Evolutionary conservation across 2,888 invertebrate species (phyloP), one percentile per base, ranked within the genome.

Genomic region (Amorpha juglandis): DNA sequence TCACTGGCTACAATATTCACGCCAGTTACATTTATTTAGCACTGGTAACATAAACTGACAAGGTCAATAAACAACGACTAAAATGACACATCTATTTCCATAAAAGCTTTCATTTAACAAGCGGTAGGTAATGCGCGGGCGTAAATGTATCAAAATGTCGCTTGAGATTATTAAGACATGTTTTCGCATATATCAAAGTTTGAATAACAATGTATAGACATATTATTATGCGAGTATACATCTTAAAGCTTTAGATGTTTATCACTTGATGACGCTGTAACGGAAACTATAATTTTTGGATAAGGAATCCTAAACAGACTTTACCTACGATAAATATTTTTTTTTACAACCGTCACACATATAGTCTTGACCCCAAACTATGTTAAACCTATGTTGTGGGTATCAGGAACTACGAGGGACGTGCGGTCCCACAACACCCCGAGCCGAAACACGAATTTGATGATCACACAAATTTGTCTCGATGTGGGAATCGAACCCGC

Each of bases 41-140:
- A 45, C 21, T 62, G 16, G n/a, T 66, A 63, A 66, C 27, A 47
- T 19, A 27, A 51, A 42, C 6, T 52, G 52, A 52, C 63, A 62
- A 62, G 62, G 47, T 66, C 66, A 53, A 53, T 62, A 66, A 53
- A 52, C 66, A 63, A 27, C 38, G 45, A 35, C 52, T 45, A 27
- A 53, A 52, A 47, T 47, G 64, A 64, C 64, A 64, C 47, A 55
- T 64, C 35, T 12, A 64, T 64, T 64, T 64, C 55, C 64, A 48
- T 64, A 53, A 64, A 35, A 55, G 64, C 64, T 64, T 64, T 58
- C 48, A 64, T 58, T 58, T 58, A 58, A 19, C 58, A 58, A 58
- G 38, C 58, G 12, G 58, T 16, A 55, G 35, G 55, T 58, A 11
- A 19, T 58, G 38, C 38, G 33, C 1, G 7, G 42, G 58, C 42